These are phyloP conservation scores for Bombus superbus DNA, from an alignment of 1,140 invertebrate genomes.

Conservation along the genomic window DNA sequence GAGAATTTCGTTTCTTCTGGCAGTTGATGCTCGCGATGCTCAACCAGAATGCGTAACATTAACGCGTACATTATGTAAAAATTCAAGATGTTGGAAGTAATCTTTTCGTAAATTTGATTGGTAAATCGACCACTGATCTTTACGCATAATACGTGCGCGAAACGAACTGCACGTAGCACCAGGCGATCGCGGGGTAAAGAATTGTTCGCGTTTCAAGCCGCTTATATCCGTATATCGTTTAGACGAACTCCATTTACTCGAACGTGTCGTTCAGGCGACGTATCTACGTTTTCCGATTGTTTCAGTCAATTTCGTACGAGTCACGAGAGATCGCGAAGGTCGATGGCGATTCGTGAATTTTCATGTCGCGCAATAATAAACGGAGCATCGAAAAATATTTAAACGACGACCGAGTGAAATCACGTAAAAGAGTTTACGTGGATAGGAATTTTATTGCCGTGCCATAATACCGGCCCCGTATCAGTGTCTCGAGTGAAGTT, in stretches of 20 bases:
- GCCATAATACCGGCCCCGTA: neutral
- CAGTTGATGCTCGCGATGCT: too few species aligned
- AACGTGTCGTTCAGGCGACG: neutral
- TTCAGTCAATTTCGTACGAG: slow-evolving; percentile 2
- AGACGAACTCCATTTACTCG: neutral
- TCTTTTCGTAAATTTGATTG: too few species aligned
- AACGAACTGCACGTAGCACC: too few species aligned
- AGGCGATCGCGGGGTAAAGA: neutral
- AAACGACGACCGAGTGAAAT: neutral
- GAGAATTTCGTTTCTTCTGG: neutral
- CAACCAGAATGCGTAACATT: neutral
- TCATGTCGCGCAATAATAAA: neutral
- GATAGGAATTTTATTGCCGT: slow-evolving; percentile 50
- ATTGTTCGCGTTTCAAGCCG: neutral
- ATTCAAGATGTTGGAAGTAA: neutral
- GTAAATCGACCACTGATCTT: neutral
- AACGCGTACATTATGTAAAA: neutral
- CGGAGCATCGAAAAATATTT: slow-evolving; percentile 20
- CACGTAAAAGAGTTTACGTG: slow-evolving; percentile 38
- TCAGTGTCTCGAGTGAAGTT: slow-evolving; percentile 2
- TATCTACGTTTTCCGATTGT: neutral
- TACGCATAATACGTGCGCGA: too few species aligned
- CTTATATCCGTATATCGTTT: neutral
- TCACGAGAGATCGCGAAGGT: neutral
- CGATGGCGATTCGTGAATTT: slow-evolving; percentile 29